Evolutionary conservation across 2,797 vertebrate genomes (phyloP).

Genomic region (Thunnus albacares): DNA sequence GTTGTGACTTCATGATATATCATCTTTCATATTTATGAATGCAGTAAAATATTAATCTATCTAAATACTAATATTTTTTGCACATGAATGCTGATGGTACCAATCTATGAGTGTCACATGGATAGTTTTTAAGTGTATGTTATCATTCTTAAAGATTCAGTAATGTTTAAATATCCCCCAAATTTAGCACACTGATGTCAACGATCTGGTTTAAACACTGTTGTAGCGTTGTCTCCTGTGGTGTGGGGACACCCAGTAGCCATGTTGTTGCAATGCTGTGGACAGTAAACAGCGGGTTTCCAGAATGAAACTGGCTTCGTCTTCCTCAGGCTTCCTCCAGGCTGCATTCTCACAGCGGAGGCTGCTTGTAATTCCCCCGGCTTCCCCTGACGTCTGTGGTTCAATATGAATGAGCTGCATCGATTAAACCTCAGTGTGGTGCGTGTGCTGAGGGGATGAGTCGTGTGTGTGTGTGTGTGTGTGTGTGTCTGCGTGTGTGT

Average conservation of each 20-base stretch:
- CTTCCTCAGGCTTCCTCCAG: conserved; percentile 68
- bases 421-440: conserved; percentile 76
- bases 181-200: background rate
- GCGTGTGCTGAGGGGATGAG: conserved; percentile 53
- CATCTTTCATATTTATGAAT: background rate
- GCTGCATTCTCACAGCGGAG: conserved; percentile 73
- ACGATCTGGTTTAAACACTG: background rate
- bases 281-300: conserved; percentile 58
- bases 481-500: background rate
- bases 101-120: background rate
- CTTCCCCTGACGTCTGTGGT: conserved; percentile 79
- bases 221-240: conserved; percentile 21
- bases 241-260: conserved; percentile 17
- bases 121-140: background rate
- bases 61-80: no score
- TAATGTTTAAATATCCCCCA: background rate
- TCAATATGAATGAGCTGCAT: conserved; percentile 85
- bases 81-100: no score
- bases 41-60: background rate
- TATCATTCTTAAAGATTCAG: background rate
- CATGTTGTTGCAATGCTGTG: conserved; percentile 32
- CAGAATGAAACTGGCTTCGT: conserved; percentile 39
- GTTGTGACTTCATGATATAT: background rate
- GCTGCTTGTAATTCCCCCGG: conserved; percentile 81
- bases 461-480: conserved; percentile 24